Base-by-base conservation (phyloP, 2,888 invertebrate species). In the Tolmerus cingulatus region DNA sequence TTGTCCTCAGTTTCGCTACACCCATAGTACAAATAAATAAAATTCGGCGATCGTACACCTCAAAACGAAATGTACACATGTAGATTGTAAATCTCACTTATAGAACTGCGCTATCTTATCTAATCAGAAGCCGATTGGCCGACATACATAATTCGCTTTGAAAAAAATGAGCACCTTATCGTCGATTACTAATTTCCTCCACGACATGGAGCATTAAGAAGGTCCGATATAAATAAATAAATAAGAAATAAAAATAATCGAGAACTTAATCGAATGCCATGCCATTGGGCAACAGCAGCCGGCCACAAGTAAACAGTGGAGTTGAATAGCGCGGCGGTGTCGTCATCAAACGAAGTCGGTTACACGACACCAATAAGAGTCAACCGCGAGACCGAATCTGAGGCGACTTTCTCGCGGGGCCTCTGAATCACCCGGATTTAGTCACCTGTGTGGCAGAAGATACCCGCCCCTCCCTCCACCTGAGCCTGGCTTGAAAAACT, bases 361-460 rank as follows among this genome's bases (percentile, higher is more conserved):
- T 40, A 78, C 40, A 40, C 78, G 78, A 78, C 43, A 78, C 43
- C 51, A 51, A 79, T 51, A 30, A 79, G 5, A 46, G 27, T 27
- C 16, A 14, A n/a, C 46, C 27, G 79, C 16, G 51, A 79, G 12
- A 2, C 55, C 23, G 66, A 66, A 27, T 23, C 9, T 66, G 19
- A 23, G 66, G 5, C 55, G 27, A 79, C 79, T 79, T 79, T 79
- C 79, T 79, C 40, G 40, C 43, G 43, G 66, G 1, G 30, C 51
- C 79, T 79, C 79, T 79, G 79, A 79, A 51, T 79, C 79, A 79
- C 55, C 79, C 51, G 43, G 23, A 51, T 79, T 79, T 79, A 79
- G 79, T 79, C 79, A 79, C 79, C 79, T 79, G 79, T 34, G 37
- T 51, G 30, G 40, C 51, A 23, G 30, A 79, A 43, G 27, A 79